Conservation (phyloP, 2,113 vertebrate species). For the Apodemus speciosus region DNA sequence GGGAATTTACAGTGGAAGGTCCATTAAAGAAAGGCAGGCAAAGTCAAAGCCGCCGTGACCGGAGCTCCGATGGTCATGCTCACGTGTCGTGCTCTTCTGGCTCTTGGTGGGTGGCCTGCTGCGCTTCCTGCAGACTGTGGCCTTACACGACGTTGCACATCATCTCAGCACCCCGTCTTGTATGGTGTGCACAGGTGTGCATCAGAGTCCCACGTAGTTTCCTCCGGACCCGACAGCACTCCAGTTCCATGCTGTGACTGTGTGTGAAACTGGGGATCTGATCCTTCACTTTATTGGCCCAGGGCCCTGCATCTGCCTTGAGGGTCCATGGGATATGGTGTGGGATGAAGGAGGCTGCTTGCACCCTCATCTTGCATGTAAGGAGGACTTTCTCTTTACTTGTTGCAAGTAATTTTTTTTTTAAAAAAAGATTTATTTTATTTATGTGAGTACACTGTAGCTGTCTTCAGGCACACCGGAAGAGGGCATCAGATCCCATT, state of each 20-base stretch:
- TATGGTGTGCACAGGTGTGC: fast-evolving
- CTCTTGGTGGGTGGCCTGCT: not conserved
- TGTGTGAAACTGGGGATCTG: not conserved
- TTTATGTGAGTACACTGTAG: too few relatives aligned
- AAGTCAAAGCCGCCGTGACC: not conserved
- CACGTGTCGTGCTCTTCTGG: not conserved
- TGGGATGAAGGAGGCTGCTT: not conserved
- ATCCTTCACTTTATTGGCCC: not conserved
- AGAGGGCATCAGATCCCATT: too few relatives aligned
- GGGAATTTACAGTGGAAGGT: not conserved
- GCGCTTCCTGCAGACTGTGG: not conserved
- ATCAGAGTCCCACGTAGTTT: fast-evolving
- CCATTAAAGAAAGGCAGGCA: not conserved
- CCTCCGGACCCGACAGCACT: fast-evolving
- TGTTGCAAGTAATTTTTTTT: not conserved
- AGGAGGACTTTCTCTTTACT: not conserved
- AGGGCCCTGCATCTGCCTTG: not conserved
- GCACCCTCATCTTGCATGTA: not conserved
- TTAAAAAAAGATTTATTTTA: too few relatives aligned
- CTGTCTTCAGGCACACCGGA: too few relatives aligned
- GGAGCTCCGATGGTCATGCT: fast-evolving
- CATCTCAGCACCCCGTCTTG: not conserved
- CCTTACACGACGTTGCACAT: fast-evolving
- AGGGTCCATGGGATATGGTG: not conserved
- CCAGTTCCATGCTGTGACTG: not conserved